Conservation (phyloP, 2,888 invertebrate species). For the Hartigia nigra region DNA sequence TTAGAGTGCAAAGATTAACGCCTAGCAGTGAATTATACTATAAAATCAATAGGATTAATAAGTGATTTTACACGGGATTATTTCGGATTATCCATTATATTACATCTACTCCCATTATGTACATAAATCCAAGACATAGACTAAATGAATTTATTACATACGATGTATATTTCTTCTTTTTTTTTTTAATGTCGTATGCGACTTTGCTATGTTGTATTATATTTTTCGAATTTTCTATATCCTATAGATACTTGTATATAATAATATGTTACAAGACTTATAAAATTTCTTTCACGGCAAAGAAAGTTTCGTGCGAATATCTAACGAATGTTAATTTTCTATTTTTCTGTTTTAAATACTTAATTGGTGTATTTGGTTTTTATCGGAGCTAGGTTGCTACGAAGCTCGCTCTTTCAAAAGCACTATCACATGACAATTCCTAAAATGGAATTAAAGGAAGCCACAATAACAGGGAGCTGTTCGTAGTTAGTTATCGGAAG, state of each 20-base stretch:
- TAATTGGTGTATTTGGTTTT: not conserved
- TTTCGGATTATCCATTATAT: conserved; percentile 31
- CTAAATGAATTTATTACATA: conserved; percentile 24
- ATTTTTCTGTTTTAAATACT: not conserved
- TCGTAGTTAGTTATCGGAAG: not conserved
- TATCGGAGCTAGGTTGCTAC: not conserved
- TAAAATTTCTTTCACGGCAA: conserved; percentile 33
- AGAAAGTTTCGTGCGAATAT: conserved; percentile 9
- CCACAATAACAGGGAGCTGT: not conserved
- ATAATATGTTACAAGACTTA: conserved; percentile 35
- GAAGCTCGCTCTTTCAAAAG: not conserved
- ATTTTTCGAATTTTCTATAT: no score
- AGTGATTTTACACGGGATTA: conserved; percentile 17
- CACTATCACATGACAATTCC: not conserved
- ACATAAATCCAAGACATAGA: conserved; percentile 25
- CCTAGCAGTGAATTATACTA: not conserved
- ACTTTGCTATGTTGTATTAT: conserved; percentile 25
- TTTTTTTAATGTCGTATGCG: conserved; percentile 17
- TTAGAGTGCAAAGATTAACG: not conserved
- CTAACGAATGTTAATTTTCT: conserved; percentile 6
- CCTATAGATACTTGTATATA: conserved; percentile 12
- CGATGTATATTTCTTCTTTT: conserved; percentile 20
- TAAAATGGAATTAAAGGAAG: not conserved
- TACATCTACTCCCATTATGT: conserved; percentile 37
- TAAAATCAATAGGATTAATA: not conserved